These are phyloP conservation scores for Aphelenchoides avenae DNA, from an alignment of 1,140 invertebrate species.

Conservation along the genomic window DNA sequence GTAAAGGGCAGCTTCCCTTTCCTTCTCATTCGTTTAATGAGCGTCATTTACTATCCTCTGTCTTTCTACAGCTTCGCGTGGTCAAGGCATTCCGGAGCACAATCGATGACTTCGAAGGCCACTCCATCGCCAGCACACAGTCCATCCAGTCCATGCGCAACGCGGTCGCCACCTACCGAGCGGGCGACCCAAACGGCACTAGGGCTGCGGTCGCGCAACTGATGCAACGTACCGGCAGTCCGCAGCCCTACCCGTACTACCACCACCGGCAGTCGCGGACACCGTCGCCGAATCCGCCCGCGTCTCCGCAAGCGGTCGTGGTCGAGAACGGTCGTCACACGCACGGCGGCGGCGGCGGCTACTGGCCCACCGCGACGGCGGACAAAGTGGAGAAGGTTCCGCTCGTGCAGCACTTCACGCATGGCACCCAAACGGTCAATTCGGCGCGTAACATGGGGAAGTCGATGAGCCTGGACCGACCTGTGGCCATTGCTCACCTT, in stretches of 20 bases:
- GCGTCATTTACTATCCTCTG: too few species aligned
- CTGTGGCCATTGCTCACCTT: slow-evolving; percentile 56
- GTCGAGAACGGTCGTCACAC: slow-evolving; percentile 44
- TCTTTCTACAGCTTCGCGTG: slow-evolving; percentile 80
- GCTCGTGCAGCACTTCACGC: slow-evolving; percentile 44
- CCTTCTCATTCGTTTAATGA: too few species aligned
- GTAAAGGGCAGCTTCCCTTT: background rate
- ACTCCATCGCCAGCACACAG: slow-evolving; percentile 66
- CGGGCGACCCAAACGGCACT: slow-evolving; percentile 3
- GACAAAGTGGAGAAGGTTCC: slow-evolving; percentile 54
- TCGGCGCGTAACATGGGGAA: slow-evolving; percentile 55
- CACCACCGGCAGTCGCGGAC: slow-evolving; percentile 33
- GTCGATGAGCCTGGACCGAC: slow-evolving; percentile 53
- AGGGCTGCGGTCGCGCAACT: slow-evolving; percentile 28
- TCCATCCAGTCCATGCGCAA: slow-evolving; percentile 58
- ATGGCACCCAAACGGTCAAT: too few species aligned
- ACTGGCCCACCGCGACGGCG: too few species aligned
- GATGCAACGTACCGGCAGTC: slow-evolving; percentile 35
- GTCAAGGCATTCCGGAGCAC: slow-evolving; percentile 99
- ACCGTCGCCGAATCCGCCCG: slow-evolving; percentile 1
- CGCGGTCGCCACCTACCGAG: slow-evolving; percentile 16
- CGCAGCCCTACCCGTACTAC: slow-evolving; percentile 55
- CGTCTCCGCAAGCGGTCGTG: slow-evolving; percentile 46
- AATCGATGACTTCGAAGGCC: slow-evolving; percentile 96
- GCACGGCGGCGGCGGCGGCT: slow-evolving; percentile 1